These are phyloP conservation scores for Heterodera filipjevi DNA, from an alignment of 2,888 invertebrate species.

Conservation along the genomic window DNA sequence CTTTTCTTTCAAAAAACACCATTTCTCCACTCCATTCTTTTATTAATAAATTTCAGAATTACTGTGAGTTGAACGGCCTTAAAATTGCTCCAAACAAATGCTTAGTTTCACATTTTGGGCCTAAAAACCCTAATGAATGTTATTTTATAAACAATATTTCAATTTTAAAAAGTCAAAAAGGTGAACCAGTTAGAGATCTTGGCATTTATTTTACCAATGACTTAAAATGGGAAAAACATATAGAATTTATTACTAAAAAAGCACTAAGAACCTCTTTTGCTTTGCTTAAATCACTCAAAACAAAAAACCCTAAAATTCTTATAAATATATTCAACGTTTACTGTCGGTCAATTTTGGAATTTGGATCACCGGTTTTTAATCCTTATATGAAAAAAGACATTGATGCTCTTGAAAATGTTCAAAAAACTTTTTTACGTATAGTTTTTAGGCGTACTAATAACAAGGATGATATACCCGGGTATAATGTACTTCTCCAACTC, in stretches of 20 bases:
- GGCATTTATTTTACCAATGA: too few species aligned
- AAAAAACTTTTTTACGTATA: not conserved
- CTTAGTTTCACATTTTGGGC: not conserved
- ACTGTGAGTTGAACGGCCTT: not conserved
- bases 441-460: not conserved
- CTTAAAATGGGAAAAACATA: too few species aligned
- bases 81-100: not conserved
- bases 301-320: too few species aligned
- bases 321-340: not conserved
- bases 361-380: not conserved
- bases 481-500: not conserved
- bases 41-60: not conserved
- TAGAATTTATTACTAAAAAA: slow-evolving; percentile 8
- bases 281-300: not conserved
- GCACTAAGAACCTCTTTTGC: not conserved
- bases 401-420: slow-evolving; percentile 6
- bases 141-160: not conserved
- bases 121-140: slow-evolving; percentile 2
- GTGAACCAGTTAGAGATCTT: not conserved
- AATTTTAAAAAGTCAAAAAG: not conserved
- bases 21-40: slow-evolving; percentile 6
- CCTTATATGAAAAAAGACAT: slow-evolving; percentile 19
- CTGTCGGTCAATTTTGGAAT: not conserved
- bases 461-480: not conserved
- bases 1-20: not conserved